Base-by-base conservation (phyloP, 2,113 vertebrate genomes). In the Carassius carassius region DNA sequence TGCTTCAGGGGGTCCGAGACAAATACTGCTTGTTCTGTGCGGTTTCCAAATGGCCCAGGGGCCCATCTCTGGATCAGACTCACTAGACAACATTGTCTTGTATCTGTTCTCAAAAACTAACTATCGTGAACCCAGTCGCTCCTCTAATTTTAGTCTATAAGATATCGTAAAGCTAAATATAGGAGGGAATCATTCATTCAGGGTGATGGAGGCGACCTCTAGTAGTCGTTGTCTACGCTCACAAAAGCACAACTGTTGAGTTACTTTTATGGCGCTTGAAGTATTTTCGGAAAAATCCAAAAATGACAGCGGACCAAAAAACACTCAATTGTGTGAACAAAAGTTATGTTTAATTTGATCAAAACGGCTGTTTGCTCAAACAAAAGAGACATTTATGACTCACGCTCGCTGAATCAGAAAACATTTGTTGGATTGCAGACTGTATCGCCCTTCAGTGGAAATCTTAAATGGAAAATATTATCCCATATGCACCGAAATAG, bases 1-100 rank as follows among this genome's bases (percentile, higher is more conserved):
- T 94, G 92, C 94, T 97, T 92, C 94, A 95, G 95, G 94, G 94
- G 87, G 81, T 90, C 88, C 88, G 90, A 94, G 92, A 97, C 95
- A 92, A 95, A 87, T 90, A 93, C 93, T 92, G 90, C 92, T 95
- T 95, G 90, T 92, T 96, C 92, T 90, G 3, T 86, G 83, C 86
- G 85, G 80, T 88, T 91, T 93, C 92, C 91, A 92, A 94, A 93
- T 92, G 92, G 92, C 92, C 90, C 86, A 79, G 81, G 84, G 89
- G 92, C 90, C 91, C 89, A 23, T 94, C 92, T 94, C 90, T 32
- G 92, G 92, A 88, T 88, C 87, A 85, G 83, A 17, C 44, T 84
- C 90, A 89, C 86, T 90, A 91, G 83, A 69, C 62, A 35, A 90
- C 90, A 91, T 91, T 92, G 86, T 91, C 73, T 87, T 16, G 12